These are phyloP conservation scores for Crocuta crocuta DNA, from an alignment of 2,113 vertebrate species.

Conservation along the genomic window DNA sequence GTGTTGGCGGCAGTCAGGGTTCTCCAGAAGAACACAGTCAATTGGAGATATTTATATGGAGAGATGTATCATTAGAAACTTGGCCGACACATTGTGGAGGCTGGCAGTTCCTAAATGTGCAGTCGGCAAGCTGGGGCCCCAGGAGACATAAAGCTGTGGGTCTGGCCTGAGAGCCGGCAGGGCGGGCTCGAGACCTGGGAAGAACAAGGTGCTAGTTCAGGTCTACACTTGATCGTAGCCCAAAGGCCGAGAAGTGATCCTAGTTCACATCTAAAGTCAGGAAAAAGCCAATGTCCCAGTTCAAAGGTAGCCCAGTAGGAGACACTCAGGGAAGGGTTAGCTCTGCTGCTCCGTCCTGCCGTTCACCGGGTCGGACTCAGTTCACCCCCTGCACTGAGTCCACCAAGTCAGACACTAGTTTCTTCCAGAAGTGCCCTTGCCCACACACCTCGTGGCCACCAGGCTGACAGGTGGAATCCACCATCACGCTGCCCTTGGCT, in stretches of 20 bases:
- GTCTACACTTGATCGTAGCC: too few species aligned
- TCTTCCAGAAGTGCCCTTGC: background rate
- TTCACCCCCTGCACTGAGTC: too few species aligned
- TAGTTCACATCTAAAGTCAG: background rate
- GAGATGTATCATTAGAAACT: background rate
- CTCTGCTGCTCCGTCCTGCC: rapidly evolving
- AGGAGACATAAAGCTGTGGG: background rate
- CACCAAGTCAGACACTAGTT: background rate
- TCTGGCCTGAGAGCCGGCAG: background rate
- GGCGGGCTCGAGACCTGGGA: background rate
- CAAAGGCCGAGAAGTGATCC: too few species aligned
- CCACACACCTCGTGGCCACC: too few species aligned
- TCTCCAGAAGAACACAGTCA: background rate
- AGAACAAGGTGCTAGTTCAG: background rate
- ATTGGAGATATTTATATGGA: background rate
- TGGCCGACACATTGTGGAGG: background rate
- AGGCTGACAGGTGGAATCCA: background rate
- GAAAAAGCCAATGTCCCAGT: background rate
- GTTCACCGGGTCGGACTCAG: background rate
- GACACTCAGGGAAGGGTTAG: background rate
- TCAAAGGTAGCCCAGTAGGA: background rate
- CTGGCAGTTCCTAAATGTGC: background rate
- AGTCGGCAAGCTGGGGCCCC: rapidly evolving
- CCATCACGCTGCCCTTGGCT: background rate
- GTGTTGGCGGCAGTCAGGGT: rapidly evolving